A percentile compares a stretch with the other conserved stretches of the same genome.
These are phyloP conservation scores for Galerucella nymphaeae DNA, from an alignment of 2,888 invertebrate species.

Conservation along the genomic window DNA sequence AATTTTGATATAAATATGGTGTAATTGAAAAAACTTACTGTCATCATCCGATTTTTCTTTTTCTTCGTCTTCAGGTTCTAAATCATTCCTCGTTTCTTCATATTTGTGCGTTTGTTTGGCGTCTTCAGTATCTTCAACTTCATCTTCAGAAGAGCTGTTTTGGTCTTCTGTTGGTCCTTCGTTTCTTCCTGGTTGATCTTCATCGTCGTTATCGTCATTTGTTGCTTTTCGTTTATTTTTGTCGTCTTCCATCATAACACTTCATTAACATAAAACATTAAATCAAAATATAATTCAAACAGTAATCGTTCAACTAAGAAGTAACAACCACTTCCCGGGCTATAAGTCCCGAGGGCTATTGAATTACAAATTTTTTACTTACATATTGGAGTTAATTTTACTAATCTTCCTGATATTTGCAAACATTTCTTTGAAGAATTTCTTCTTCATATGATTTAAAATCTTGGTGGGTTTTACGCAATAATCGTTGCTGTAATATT, in stretches of 20 bases:
- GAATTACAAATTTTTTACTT: no score
- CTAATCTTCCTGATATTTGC: slow-evolving; percentile 70
- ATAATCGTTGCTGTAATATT: slow-evolving; percentile 79
- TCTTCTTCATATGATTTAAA: slow-evolving; percentile 78
- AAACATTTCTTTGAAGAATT: slow-evolving; percentile 78
- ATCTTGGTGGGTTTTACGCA: slow-evolving; percentile 77
- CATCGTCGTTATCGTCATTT: slow-evolving; percentile 57
- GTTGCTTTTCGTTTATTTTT: slow-evolving; percentile 34
- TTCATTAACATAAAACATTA: slow-evolving; percentile 46
- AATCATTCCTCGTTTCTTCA: slow-evolving; percentile 64
- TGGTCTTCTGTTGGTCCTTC: slow-evolving; percentile 40
- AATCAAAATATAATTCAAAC: not conserved
- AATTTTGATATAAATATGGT: no score
- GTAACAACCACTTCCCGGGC: no score
- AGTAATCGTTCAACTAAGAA: no score
- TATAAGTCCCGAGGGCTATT: no score
- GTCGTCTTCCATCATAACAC: slow-evolving; percentile 64
- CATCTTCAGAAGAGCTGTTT: slow-evolving; percentile 74
- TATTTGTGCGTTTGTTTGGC: slow-evolving; percentile 63
- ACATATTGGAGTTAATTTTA: slow-evolving; percentile 67
- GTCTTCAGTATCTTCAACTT: slow-evolving; percentile 71
- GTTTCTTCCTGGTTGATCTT: slow-evolving; percentile 42
- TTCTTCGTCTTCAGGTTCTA: slow-evolving; percentile 67
- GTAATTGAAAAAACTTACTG: not conserved
- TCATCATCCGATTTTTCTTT: slow-evolving; percentile 55